These are phyloP conservation scores for Fulica atra DNA, from an alignment of 2,113 vertebrate genomes.

Conservation along the genomic window DNA sequence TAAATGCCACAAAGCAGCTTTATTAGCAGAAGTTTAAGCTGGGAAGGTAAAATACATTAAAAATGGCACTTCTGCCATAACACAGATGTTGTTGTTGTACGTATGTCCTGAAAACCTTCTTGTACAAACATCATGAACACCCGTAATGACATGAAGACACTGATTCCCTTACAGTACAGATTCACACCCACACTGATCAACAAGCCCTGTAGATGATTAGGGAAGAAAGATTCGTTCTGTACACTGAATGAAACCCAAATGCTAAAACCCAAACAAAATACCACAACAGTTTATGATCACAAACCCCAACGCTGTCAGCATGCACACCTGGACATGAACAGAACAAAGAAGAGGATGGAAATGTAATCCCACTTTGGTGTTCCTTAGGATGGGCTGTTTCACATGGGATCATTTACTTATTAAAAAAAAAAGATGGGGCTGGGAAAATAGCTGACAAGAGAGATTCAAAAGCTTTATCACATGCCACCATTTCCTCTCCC, in stretches of 20 bases:
- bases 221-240: neutral
- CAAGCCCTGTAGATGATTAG: neutral
- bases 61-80: neutral
- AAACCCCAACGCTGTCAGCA: neutral
- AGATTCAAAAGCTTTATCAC: neutral
- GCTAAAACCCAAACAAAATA: neutral
- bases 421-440: neutral
- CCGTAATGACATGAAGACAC: neutral
- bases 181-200: neutral
- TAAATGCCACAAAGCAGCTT: neutral
- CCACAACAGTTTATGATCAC: neutral
- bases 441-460: neutral
- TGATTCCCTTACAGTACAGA: neutral
- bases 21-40: neutral
- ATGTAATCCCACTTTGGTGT: neutral
- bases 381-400: neutral
- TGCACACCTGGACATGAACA: neutral
- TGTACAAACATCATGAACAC: accelerated
- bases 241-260: neutral
- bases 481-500: neutral
- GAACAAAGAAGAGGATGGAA: neutral
- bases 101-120: neutral
- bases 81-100: neutral
- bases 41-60: neutral
- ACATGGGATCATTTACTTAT: neutral